Base-by-base conservation (phyloP, 2,797 vertebrate genomes). In the Alfaro cultratus region DNA sequence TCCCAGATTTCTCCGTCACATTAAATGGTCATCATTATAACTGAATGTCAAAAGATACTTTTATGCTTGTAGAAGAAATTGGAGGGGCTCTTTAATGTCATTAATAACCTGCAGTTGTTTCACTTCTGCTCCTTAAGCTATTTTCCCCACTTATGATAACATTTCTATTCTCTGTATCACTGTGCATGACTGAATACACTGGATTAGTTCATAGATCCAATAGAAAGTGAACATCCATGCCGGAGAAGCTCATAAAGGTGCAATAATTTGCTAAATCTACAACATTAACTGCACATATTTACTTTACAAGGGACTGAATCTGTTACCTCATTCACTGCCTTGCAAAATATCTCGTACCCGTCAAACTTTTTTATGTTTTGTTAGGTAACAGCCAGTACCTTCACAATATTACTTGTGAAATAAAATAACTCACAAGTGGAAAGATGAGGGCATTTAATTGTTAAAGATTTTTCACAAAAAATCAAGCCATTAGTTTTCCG, bases 1-100 rank as follows among this genome's bases (percentile, higher is more conserved):
- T 81, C 91, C 89, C 87, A 92, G 86, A 91, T 93, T 87, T 84
- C 67, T 51, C 83, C 49, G 73, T 92, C 93, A 90, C 84, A 86
- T 89, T 79, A 85, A 88, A 90, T 91, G 83, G 78, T 86, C 89
- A 75, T 91, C 91, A 90, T 88, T 86, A 72, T 81, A 57, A 79
- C 74, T 77, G 76, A 78, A 80, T 85, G 82, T 88, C 83, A 86
- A 77, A 80, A 78, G 46, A 80, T 73, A 36, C 71, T 83, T 79
- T 91, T 84, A 85, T 82, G 60, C 80, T 87, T 70, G 10, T 43
- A 55, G 78, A 85, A 74, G 76, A 77, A 74, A 83, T 53, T 80
- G 76, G 80, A 72, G 36, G 5, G 36, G 62, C 76, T 83, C 60
- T 68, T 75, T 80, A 81, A 46, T 75, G 41, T 53, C 76, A 86